Conservation (phyloP, 1,140 invertebrate genomes). For the Mylabris phalerata region DNA sequence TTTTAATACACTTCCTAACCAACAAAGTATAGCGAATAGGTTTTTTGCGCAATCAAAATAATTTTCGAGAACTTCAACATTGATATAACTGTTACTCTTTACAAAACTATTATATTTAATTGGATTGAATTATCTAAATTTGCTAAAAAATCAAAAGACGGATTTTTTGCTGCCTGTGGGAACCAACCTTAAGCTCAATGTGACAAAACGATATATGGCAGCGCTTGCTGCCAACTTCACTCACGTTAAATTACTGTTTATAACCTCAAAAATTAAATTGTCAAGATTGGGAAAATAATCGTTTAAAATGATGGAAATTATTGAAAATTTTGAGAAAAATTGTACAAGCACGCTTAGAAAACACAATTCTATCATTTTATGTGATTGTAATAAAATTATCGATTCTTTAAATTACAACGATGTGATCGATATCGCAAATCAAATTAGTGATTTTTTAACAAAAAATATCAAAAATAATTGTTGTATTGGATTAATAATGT, state of each 20-base stretch:
- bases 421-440: not conserved
- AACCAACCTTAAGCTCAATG: too few relatives aligned
- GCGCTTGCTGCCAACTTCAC: too few relatives aligned
- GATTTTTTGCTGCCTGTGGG: too few relatives aligned
- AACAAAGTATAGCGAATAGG: too few relatives aligned
- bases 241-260: not conserved
- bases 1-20: too few relatives aligned
- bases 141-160: too few relatives aligned
- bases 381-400: not conserved
- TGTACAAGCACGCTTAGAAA: not conserved
- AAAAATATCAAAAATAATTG: conserved; percentile 12
- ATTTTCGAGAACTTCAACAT: too few relatives aligned
- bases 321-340: not conserved
- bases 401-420: conserved; percentile 1
- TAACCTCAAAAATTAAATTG: not conserved
- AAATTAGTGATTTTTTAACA: conserved; percentile 5
- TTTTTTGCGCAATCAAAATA: too few relatives aligned
- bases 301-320: not conserved
- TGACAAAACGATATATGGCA: not conserved
- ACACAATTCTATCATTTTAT: not conserved
- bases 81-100: too few relatives aligned
- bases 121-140: too few relatives aligned
- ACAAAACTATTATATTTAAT: too few relatives aligned
- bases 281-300: not conserved
- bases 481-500: conserved; percentile 25